Evolutionary conservation across 2,113 vertebrate genomes (phyloP).

Genomic region (Prochilodus magdalenae): DNA sequence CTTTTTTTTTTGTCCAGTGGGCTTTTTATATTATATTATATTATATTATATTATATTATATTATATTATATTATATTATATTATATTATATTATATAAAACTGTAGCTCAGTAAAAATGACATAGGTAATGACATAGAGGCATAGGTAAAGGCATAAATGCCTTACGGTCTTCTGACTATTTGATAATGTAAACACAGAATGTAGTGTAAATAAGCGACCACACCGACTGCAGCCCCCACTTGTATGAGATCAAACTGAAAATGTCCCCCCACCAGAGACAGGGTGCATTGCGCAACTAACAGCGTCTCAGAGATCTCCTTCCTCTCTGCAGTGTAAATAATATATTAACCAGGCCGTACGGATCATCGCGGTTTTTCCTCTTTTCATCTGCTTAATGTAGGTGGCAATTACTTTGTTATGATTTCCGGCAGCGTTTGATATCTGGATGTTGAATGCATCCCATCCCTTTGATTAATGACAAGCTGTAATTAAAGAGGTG

Average conservation of each 20-base stretch:
- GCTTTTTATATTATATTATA: too few relatives aligned
- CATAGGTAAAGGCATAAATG: neutral
- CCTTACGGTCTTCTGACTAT: neutral
- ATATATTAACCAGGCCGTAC: neutral
- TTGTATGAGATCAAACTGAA: constrained; percentile 15
- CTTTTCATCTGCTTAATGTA: constrained; percentile 32
- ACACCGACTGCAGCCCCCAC: neutral
- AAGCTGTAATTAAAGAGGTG: constrained; percentile 39
- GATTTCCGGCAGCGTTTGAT: constrained; percentile 45
- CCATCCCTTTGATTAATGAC: constrained; percentile 35
- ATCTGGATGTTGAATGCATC: constrained; percentile 27
- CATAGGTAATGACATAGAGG: too few relatives aligned
- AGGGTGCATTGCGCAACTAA: neutral
- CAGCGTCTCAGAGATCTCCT: neutral
- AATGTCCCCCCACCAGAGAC: neutral
- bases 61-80: too few relatives aligned
- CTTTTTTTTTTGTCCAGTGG: too few relatives aligned
- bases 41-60: too few relatives aligned
- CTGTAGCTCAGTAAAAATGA: too few relatives aligned
- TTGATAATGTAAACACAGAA: constrained; percentile 18
- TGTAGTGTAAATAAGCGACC: constrained; percentile 14
- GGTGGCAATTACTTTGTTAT: constrained; percentile 34
- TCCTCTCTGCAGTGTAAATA: neutral
- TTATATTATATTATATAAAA: too few relatives aligned
- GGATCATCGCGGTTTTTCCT: constrained; percentile 38